These are phyloP conservation scores for Hydractinia symbiolongicarpus DNA, from an alignment of 30 jellyfish, hydroid and myxozoan species.

Conservation along the genomic window DNA sequence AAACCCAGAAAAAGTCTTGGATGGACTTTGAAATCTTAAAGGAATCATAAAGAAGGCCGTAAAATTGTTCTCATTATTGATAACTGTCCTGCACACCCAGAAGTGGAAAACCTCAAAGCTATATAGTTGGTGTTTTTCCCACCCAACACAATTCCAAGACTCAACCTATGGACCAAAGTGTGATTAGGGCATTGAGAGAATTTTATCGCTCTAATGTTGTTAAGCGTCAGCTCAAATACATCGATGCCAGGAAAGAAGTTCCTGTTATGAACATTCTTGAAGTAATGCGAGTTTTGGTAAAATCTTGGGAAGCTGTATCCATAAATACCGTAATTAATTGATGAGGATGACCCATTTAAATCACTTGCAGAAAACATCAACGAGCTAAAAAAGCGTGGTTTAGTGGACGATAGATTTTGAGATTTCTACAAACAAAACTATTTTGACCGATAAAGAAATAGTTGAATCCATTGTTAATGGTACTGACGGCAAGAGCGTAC, in stretches of 20 bases:
- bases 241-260: slow-evolving; percentile 31
- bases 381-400: slow-evolving; percentile 14
- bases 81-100: slow-evolving; percentile 61
- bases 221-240: slow-evolving; percentile 19
- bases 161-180: slow-evolving; percentile 73
- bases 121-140: slow-evolving; percentile 42
- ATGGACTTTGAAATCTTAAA: slow-evolving; percentile 35
- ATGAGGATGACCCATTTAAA: slow-evolving; percentile 34
- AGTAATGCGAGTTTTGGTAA: too few species aligned
- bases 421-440: not conserved
- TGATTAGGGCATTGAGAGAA: too few species aligned
- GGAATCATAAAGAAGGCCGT: slow-evolving; percentile 39
- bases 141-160: slow-evolving; percentile 62
- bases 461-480: not conserved
- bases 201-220: too few species aligned
- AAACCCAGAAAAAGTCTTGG: slow-evolving; percentile 44
- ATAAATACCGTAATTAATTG: slow-evolving; percentile 14
- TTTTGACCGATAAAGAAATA: slow-evolving; percentile 7
- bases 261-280: too few species aligned
- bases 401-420: slow-evolving; percentile 17
- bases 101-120: slow-evolving; percentile 46
- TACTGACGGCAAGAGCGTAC: not conserved
- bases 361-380: too few species aligned
- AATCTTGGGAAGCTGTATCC: slow-evolving; percentile 37
- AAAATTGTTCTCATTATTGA: slow-evolving; percentile 43